Evolutionary conservation across 2,797 vertebrate genomes (phyloP).

Genomic region (Lepus townsendii): DNA sequence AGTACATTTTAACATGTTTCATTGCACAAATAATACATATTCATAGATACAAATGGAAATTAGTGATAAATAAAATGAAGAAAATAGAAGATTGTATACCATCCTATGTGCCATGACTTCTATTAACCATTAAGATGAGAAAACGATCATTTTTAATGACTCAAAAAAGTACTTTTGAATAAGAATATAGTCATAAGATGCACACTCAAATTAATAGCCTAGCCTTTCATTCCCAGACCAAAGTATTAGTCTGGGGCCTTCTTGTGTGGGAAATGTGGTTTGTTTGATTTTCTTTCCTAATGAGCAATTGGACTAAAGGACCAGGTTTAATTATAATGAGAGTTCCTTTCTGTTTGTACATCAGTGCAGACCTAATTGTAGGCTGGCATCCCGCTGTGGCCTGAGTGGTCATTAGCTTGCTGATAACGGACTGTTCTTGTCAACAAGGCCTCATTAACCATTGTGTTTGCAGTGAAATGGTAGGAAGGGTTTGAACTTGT

Average conservation of each 20-base stretch:
- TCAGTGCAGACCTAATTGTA: conserved; percentile 84
- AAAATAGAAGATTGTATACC: background rate
- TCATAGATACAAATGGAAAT: conserved; percentile 3
- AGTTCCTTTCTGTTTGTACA: conserved; percentile 82
- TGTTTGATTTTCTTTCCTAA: conserved; percentile 82
- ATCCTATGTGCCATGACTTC: background rate
- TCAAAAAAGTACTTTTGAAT: background rate
- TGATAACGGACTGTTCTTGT: conserved; percentile 79
- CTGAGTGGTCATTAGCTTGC: conserved; percentile 85
- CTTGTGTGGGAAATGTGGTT: conserved; percentile 65
- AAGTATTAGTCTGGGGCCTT: conserved; percentile 36
- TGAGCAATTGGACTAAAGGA: conserved; percentile 77
- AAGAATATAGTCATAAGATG: background rate
- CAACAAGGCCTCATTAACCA: conserved; percentile 83
- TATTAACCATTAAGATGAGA: background rate
- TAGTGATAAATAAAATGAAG: conserved; percentile 19
- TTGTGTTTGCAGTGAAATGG: conserved; percentile 74
- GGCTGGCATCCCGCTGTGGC: conserved; percentile 76
- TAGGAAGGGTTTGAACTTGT: conserved; percentile 80
- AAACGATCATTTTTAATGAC: background rate
- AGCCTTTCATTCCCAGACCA: conserved; percentile 1
- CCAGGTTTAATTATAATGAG: conserved; percentile 79
- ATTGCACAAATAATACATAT: background rate
- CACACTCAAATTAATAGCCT: background rate
- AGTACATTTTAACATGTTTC: background rate